Conservation (phyloP, 2,888 invertebrate genomes). For the Orchesella flavescens region DNA sequence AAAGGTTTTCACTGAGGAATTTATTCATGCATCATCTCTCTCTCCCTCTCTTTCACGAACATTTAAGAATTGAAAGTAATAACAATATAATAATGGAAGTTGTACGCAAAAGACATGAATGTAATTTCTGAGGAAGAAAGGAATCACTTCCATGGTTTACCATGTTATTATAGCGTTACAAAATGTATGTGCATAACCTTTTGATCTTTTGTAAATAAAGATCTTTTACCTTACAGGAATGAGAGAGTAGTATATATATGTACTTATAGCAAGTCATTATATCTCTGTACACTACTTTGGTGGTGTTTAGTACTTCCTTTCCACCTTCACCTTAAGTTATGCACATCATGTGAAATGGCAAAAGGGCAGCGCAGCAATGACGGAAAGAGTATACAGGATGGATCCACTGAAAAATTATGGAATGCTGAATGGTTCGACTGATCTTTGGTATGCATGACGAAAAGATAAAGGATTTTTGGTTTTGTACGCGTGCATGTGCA, state of each 20-base stretch:
- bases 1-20: not conserved
- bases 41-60: not conserved
- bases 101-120: not conserved
- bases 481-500: too few species aligned
- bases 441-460: too few species aligned
- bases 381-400: too few species aligned
- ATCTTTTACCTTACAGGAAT: not conserved
- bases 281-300: too few species aligned
- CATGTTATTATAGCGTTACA: conserved; percentile 19
- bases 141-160: not conserved
- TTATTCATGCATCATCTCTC: not conserved
- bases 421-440: too few species aligned
- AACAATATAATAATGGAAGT: not conserved
- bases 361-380: too few species aligned
- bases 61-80: not conserved
- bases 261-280: too few species aligned
- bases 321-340: too few species aligned
- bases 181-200: conserved; percentile 35
- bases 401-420: too few species aligned
- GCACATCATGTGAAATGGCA: too few species aligned
- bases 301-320: too few species aligned
- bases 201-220: conserved; percentile 12
- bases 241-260: not conserved
- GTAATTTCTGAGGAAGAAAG: not conserved
- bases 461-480: too few species aligned